Evolutionary conservation across 2,797 vertebrate species (phyloP), one percentile per base, ranked within the genome.

Genomic region (Cottoperca gobio): DNA sequence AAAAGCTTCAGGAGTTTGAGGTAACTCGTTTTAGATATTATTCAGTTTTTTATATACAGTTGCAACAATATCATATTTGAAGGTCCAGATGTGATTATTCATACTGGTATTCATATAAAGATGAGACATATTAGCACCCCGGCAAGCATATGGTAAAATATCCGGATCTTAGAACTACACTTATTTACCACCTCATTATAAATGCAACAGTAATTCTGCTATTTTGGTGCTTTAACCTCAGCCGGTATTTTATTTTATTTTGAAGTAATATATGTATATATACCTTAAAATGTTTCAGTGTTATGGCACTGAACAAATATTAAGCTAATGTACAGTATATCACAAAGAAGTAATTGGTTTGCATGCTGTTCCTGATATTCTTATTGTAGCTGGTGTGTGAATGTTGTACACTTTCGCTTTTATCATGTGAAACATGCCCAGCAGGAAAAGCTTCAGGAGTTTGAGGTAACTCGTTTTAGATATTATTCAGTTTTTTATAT

Each of bases 21-120:
- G 69, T 73, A 45, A 71, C 31, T 77, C 57, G 77, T 79, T 58
- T 23, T 9, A 50, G 2, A 64, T 73, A 67, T 53, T 35, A 43
- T 70, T 76, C 70, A 33, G 24, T 28, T 67, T 57, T 73, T 79
- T 63, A n/a, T n/a, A n/a, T n/a, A n/a, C n/a, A n/a, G n/a, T n/a
- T n/a, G n/a, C n/a, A n/a, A n/a, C n/a, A n/a, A n/a, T n/a, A n/a
- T n/a, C n/a, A n/a, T n/a, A n/a, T n/a, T n/a, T n/a, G n/a, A n/a
- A n/a, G n/a, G n/a, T n/a, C n/a, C n/a, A n/a, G n/a, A n/a, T n/a
- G n/a, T n/a, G n/a, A n/a, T n/a, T n/a, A n/a, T n/a, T n/a, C n/a
- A n/a, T n/a, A n/a, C n/a, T n/a, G n/a, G n/a, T n/a, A n/a, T n/a
- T n/a, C n/a, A n/a, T n/a, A n/a, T n/a, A n/a, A n/a, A n/a, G n/a